A percentile compares a stretch with the other conserved stretches of the same genome.
Conservation (phyloP, 2,888 invertebrate genomes). For the Tetrapedia diversipes region DNA sequence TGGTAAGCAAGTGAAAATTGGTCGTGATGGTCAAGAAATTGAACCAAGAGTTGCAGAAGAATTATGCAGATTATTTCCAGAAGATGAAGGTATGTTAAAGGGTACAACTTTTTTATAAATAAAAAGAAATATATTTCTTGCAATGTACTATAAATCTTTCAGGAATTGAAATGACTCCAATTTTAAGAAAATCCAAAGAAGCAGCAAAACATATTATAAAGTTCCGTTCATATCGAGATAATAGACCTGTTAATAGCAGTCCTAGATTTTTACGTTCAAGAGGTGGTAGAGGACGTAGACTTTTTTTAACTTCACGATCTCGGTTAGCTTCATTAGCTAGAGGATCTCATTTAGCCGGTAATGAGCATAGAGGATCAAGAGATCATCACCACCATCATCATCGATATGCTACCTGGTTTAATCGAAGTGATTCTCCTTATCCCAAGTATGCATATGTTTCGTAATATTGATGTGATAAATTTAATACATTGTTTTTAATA, state of each 20-base stretch:
- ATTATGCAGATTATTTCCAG: conserved; percentile 95
- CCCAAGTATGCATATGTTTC: conserved; percentile 73
- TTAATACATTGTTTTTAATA: conserved; percentile 6
- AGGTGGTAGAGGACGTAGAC: conserved; percentile 83
- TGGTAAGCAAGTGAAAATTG: conserved; percentile 99
- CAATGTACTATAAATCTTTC: conserved; percentile 22
- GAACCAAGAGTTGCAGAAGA: conserved; percentile 98
- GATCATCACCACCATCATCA: conserved; percentile 75
- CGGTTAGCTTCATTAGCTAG: conserved; percentile 83
- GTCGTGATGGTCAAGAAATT: conserved; percentile 99
- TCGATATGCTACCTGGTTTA: conserved; percentile 79
- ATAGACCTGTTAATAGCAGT: conserved; percentile 72
- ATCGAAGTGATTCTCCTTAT: conserved; percentile 78
- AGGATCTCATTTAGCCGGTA: conserved; percentile 75
- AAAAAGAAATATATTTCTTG: not conserved
- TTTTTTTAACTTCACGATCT: conserved; percentile 87
- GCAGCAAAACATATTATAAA: conserved; percentile 87
- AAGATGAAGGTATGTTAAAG: conserved; percentile 89
- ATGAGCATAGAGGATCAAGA: conserved; percentile 76
- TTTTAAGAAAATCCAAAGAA: conserved; percentile 93
- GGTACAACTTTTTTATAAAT: not conserved
- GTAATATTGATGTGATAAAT: not conserved
- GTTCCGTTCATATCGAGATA: conserved; percentile 79
- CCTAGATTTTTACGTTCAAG: conserved; percentile 79
- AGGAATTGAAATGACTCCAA: conserved; percentile 93